Base-by-base conservation (phyloP, 30 jellyfish, hydroid and myxozoan species). In the Hydractinia symbiolongicarpus region DNA sequence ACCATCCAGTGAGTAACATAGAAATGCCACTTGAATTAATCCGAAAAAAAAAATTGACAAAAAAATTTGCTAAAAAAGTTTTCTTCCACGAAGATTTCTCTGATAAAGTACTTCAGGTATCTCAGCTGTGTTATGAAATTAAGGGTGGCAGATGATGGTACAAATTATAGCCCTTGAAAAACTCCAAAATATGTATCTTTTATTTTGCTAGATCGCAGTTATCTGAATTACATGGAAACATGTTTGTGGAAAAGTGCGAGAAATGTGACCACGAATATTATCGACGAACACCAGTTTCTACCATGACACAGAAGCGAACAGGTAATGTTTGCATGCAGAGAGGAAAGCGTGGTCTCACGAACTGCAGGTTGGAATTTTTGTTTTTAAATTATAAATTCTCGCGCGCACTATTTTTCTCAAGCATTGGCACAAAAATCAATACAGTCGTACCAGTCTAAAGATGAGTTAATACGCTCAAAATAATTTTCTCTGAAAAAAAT, bases 201-300 rank as follows among this genome's bases (percentile, higher is more conserved):
- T 15, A 16, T 58, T 71, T 40, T 55, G 55, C 54, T 66, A 91
- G 98, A 72, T 57, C 84, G 11, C 94, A 91, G 54, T 84, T 91
- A 6, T 86, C 98, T 14, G 98, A 91, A 52, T 84, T 91, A 7
- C 98, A 91, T 75, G 98, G 98, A n/a, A 91, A 91, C 68, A 91
- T 91, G 98, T 91, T 91, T 82, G 88, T 76, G 17, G 98, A 91
- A 50, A 86, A 91, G 64, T 91, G 98, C 83, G 98, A 91, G 61
- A 91, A 91, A 73, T 91, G 98, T 78, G 86, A 85, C 9, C 96
- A 91, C 14, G 88, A 58, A 40, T 91, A 75, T 67, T 50, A 77
- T 19, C 73, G 98, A 17, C 88, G 92, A 69, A 83, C 93, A 54
- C 95, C 98, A 51, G 98, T 91, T 56, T 50, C 88, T 54, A 91